Evolutionary conservation across 2,888 invertebrate species (phyloP).

Genomic region (Endomychus coccineus): DNA sequence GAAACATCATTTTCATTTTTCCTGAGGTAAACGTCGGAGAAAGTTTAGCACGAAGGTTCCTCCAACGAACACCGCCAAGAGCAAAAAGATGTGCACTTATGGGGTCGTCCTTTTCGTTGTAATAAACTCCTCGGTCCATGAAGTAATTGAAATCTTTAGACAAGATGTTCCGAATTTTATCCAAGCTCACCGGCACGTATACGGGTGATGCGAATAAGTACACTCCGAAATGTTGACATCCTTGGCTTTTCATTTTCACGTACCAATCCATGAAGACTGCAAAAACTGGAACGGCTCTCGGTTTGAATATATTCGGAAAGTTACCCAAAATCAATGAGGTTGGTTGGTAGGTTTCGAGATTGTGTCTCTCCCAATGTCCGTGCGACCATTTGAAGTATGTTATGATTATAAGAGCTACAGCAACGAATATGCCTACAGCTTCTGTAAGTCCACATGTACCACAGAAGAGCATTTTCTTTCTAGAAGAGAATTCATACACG

Average conservation of each 20-base stretch:
- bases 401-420: no score
- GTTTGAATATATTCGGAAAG: constrained; percentile 7
- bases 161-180: constrained; percentile 41
- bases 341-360: constrained; percentile 11
- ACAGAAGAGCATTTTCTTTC: no score
- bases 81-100: constrained; percentile 46
- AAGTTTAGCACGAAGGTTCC: constrained; percentile 33
- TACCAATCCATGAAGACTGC: constrained; percentile 11
- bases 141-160: constrained; percentile 55
- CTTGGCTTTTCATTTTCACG: constrained; percentile 15
- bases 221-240: constrained; percentile 18
- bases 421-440: no score
- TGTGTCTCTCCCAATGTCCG: constrained; percentile 15
- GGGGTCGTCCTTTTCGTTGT: constrained; percentile 51
- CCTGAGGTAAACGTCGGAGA: constrained; percentile 57
- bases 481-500: no score
- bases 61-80: constrained; percentile 22
- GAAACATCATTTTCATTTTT: no score
- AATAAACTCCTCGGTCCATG: constrained; percentile 52
- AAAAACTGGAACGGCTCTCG: no score
- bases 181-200: constrained; percentile 25
- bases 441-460: no score
- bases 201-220: constrained; percentile 19
- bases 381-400: constrained; percentile 16
- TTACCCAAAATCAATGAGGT: constrained; percentile 17